Evolutionary conservation across 2,888 invertebrate species (phyloP), one percentile per base, ranked within the genome.

Genomic region (Digitonthophagus gazella): DNA sequence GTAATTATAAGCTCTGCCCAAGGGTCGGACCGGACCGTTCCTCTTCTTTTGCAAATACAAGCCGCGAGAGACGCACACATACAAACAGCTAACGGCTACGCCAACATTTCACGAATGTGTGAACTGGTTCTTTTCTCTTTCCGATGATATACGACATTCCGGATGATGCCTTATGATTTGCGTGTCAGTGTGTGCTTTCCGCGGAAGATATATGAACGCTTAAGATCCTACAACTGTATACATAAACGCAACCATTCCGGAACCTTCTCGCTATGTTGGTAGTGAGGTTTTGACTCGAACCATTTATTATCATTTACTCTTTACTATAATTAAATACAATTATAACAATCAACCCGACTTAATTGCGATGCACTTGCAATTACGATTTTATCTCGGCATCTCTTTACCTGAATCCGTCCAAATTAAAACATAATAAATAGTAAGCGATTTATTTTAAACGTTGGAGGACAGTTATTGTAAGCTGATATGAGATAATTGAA

Each of bases 1-100:
- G 76, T 76, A 77, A 77, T 77, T 77, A 77, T 75, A 75, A 74
- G 75, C 72, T 73, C 73, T 74, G 71, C 68, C 75, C 76, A 66
- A 68, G 69, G 72, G 71, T 72, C 70, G 67, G 69, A 65, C 68
- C 65, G 28, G 63, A 19, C 66, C 28, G 63, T 44, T 15, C 44
- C 16, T 28, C 18, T 16, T 22, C 68, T 65, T 71, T 71, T 58
- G 71, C 71, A 71, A 71, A 71, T 71, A 69, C 65, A 69, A 55
- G 64, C 58, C 64, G 11, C 55, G 58, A n/a, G n/a, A n/a, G n/a
- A 63, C 28, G 56, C 22, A 58, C 16, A 22, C 28, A 15, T 55
- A 22, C 15, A 44, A 44, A 67, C 65, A 19, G 18, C 61, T 19
- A 16, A 15, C 16, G n/a, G 54, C 54, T 57, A 63, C 71, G 71